phyloP scores from a whole-genome alignment of 2,113 vertebrate genomes.

The Dipodomys spectabilis region DNA sequence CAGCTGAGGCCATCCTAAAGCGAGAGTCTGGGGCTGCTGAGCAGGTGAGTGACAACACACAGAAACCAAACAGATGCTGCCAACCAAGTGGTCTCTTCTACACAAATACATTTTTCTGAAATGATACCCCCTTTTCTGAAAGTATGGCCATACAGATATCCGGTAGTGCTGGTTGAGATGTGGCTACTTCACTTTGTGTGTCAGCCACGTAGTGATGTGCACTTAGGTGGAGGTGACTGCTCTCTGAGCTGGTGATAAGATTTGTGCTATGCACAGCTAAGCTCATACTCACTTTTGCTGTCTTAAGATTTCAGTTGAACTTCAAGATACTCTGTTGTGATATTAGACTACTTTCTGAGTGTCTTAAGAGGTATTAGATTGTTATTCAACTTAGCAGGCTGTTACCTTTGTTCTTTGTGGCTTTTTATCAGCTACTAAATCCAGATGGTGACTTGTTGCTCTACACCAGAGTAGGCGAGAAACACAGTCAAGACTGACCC shows the following conservation, averaged over 20 bases:
- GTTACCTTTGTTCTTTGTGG: background rate
- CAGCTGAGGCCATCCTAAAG: slow-evolving; percentile 96
- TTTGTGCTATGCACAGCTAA: background rate
- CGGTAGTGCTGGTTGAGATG: background rate
- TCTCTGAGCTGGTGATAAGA: fast-evolving
- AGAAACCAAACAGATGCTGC: background rate
- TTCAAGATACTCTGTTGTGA: background rate
- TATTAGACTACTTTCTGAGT: background rate
- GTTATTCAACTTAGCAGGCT: background rate
- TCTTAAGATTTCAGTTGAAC: background rate
- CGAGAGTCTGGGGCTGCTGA: slow-evolving; percentile 97
- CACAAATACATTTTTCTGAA: background rate
- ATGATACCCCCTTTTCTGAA: background rate
- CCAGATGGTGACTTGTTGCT: background rate
- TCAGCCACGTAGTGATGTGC: background rate
- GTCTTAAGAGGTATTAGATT: background rate
- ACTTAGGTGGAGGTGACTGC: background rate
- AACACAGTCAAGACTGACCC: too few species aligned
- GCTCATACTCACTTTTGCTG: background rate
- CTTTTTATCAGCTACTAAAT: background rate
- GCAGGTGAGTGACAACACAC: slow-evolving; percentile 87
- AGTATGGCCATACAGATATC: background rate
- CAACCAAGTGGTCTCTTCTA: background rate
- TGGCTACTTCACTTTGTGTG: background rate
- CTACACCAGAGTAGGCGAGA: background rate